Evolutionary conservation across 2,797 vertebrate genomes (phyloP), one percentile per base, ranked within the genome.

Genomic region (Tragopan temminckii): DNA sequence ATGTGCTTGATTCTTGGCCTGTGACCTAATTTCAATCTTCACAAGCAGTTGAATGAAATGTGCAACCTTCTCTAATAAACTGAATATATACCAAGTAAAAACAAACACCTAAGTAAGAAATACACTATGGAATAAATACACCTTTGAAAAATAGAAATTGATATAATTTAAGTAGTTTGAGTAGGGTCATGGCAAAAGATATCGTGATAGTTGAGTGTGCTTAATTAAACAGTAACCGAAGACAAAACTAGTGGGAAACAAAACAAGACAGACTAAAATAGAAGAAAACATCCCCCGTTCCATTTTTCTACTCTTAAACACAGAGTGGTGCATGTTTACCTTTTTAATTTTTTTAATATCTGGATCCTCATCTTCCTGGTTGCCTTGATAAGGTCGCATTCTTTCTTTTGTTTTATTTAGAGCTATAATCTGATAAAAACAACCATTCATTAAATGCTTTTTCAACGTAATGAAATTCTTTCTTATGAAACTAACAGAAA

Each of bases 261-360:
- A 33, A 55, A n/a, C 53, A 45, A 27, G 8, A 35, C n/a, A 66
- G 25, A 58, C 6, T 53, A 55, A 87, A 7, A 77, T 43, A 19
- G 42, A 0, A 4, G 36, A 27, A 9, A 27, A 31, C 14, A 8
- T 0, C 1, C 7, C 24, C 4, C n/a, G 27, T 57, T 1, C 3
- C 48, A 62, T 21, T 15, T 14, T 66, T 21, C 16, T 66, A 27
- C 14, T 42, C 40, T 50, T 23, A 89, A 55, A 36, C 24, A 64
- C 25, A 76, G 69, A 85, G 55, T 21, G 21, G 14, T 29, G 20
- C 5, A 52, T 7, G 25, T 84, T 91, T 98, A 99, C 99, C 99
- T 99, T 99, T 97, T 99, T 99, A 86, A 99, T 99, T 97, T 99
- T 99, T 97, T 99, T 99, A 79, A 99, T 99, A 92, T 99, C 99